Percentiles rank a stretch among this genome's conserved stretches.
Conservation (phyloP, 1,140 invertebrate species). For the Mactra quadrangularis region DNA sequence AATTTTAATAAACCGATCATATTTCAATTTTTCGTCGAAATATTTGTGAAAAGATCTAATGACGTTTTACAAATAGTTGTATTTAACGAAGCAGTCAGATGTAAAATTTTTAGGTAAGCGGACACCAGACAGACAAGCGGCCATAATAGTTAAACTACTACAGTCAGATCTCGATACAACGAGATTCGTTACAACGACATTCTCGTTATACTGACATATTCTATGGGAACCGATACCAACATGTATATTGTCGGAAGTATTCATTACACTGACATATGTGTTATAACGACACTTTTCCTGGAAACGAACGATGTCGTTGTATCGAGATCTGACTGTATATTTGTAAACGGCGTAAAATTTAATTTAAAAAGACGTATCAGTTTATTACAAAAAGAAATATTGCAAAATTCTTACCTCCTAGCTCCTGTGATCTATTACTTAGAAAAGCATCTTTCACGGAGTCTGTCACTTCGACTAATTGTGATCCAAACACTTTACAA, state of each 20-base stretch:
- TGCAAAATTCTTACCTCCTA: neutral
- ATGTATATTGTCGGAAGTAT: too few species aligned
- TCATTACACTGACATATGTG: too few species aligned
- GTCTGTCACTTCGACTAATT: conserved; percentile 15
- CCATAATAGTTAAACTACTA: neutral
- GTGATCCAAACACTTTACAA: neutral
- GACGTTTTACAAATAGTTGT: too few species aligned
- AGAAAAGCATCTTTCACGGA: conserved; percentile 12
- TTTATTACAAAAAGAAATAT: neutral
- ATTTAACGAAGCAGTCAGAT: too few species aligned
- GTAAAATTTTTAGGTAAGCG: too few species aligned
- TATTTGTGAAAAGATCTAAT: too few species aligned
- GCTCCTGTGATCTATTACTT: neutral
- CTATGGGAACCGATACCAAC: too few species aligned
- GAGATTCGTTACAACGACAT: too few species aligned
- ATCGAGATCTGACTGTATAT: neutral
- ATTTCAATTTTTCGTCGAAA: neutral
- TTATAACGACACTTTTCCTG: neutral
- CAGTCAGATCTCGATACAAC: too few species aligned
- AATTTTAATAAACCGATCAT: neutral
- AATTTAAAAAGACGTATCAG: neutral
- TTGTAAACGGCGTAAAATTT: neutral
- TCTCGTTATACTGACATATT: too few species aligned
- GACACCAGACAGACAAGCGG: too few species aligned
- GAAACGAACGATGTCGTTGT: neutral